Conservation (phyloP, 2,797 vertebrate species). For the Lycodopsis pacificus region DNA sequence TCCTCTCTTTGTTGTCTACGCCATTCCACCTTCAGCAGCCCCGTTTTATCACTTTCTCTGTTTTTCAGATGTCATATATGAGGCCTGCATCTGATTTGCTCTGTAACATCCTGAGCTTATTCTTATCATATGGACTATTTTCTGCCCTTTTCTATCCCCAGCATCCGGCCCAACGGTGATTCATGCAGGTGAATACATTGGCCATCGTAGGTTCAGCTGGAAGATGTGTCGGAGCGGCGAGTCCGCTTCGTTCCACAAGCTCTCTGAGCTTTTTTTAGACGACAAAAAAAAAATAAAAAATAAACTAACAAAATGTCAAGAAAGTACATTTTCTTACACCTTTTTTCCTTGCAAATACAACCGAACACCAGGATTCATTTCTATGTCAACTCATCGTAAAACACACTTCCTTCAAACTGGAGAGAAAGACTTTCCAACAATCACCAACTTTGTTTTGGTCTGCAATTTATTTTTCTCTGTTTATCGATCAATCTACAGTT, state of each 20-base stretch:
- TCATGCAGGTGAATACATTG: neutral
- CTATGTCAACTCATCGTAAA: neutral
- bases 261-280: neutral
- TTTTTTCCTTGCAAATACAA: neutral
- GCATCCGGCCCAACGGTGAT: neutral
- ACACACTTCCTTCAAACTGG: constrained; percentile 3
- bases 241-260: neutral
- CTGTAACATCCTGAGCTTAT: neutral
- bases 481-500: neutral
- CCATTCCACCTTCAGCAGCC: constrained; percentile 21
- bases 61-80: constrained; percentile 31
- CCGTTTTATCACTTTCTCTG: constrained; percentile 34
- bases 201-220: neutral
- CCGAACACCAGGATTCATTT: neutral
- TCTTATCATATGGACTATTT: constrained; percentile 14
- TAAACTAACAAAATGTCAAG: neutral
- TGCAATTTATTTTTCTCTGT: neutral
- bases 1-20: constrained; percentile 41
- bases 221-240: neutral
- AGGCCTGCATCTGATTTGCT: constrained; percentile 16
- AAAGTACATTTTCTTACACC: neutral
- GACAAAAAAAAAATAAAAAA: neutral
- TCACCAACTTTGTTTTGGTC: neutral
- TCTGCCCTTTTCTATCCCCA: neutral
- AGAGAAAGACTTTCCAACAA: neutral